phyloP scores from a whole-genome alignment of 1,140 invertebrate species.

The Penaeus chinensis region DNA sequence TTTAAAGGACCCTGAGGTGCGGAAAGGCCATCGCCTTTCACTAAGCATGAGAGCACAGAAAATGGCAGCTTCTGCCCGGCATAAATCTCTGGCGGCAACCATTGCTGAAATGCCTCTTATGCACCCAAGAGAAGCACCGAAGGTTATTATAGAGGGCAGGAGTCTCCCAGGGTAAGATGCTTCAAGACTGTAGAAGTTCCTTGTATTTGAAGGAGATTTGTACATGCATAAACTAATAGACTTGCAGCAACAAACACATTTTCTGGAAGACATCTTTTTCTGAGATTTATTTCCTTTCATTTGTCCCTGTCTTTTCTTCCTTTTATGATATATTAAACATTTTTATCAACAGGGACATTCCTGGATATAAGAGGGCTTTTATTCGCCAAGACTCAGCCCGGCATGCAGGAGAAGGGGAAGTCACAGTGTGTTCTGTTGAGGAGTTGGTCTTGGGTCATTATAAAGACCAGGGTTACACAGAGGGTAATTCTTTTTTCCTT shows the following conservation, averaged over 20 bases:
- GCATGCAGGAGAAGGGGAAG: conserved; percentile 65
- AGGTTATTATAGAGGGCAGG: conserved; percentile 65
- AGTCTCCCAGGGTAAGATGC: conserved; percentile 46
- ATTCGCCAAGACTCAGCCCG: conserved; percentile 55
- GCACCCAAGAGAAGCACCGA: conserved; percentile 65
- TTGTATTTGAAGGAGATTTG: too few relatives aligned
- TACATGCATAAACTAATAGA: not conserved
- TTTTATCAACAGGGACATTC: conserved; percentile 54
- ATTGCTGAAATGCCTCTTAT: conserved; percentile 45
- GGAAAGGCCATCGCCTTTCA: conserved; percentile 68
- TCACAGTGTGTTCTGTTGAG: conserved; percentile 70
- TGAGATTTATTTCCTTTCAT: not conserved
- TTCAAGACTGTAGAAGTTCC: not conserved
- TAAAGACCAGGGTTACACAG: conserved; percentile 68
- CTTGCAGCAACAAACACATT: not conserved
- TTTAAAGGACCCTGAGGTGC: conserved; percentile 68
- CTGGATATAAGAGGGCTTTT: conserved; percentile 66
- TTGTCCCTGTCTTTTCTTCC: not conserved
- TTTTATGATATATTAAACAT: not conserved
- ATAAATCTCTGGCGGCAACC: conserved; percentile 63
- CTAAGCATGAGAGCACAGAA: conserved; percentile 68
- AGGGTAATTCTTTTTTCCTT: conserved; percentile 63
- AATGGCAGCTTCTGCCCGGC: conserved; percentile 65
- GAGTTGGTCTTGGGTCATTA: conserved; percentile 72
- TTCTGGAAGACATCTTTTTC: not conserved